Evolutionary conservation across 2,797 vertebrate species (phyloP), one percentile per base, ranked within the genome.

Genomic region (Parotocinclus haroldoi): DNA sequence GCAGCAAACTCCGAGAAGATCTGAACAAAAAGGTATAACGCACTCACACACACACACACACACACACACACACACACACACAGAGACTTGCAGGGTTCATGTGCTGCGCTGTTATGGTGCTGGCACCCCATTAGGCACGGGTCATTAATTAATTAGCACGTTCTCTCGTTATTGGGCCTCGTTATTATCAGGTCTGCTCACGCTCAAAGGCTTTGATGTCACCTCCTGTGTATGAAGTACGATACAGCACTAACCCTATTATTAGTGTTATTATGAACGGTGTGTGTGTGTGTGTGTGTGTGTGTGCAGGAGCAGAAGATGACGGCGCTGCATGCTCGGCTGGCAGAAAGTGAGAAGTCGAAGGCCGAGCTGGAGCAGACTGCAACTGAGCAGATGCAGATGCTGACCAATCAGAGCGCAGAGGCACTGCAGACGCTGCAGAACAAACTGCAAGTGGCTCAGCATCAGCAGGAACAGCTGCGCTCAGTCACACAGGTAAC

Each of bases 21-120:
- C 75, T 95, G 72, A 89, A 89, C 40, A 93, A 91, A 87, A 96
- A 93, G 92, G 94, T 96, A 78, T 19, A 3, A 11, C 40, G 7
- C 27, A 27, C 27, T 2, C 27, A 27, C 27, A 27, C 27, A 27
- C 27, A 27, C 27, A 27, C 27, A 27, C 27, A 27, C 27, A 27
- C 27, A 27, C 27, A 27, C 27, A 27, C 27, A 27, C 27, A 27
- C 27, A 27, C 27, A 27, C 27, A 27, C 27, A 27, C 27, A 27
- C 27, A 27, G 2, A 27, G 27, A 5, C 27, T 27, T 8, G 40
- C 40, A 4, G 40, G 40, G 5, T 27, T 27, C 5, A 27, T 2
- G 2, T 2, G 27, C 27, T 27, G 2, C 5, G 27, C 27, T 27
- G 27, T 27, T 27, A 27, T 27, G 27, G 5, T 27, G 27, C 27